Base-by-base conservation (phyloP, 2,888 invertebrate species). In the Epinotia demarniana region DNA sequence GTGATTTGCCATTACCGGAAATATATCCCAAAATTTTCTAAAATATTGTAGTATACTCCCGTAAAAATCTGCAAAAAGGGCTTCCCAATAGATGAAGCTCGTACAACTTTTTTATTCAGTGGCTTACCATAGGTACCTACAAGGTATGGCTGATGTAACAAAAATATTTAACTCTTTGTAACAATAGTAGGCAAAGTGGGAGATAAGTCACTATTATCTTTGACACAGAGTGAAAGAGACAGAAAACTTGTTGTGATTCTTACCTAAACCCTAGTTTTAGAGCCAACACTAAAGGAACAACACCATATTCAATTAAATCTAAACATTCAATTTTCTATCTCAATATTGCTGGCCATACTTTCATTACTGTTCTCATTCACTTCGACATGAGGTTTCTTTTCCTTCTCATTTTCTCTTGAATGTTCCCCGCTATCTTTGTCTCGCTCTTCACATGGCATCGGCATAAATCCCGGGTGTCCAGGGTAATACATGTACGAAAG, bases 341-440 rank as follows among this genome's bases (percentile, higher is more conserved):
- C 94, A 77, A 94, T 94, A 81, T 94, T 94, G 85, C 94, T 94
- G 39, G 92, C 94, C 90, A 94, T 92, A 83, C 94, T 94, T 77
- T 93, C 93, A 80, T 88, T 92, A 77, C 94, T 94, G 77, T 94
- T 93, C 74, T 93, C 94, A 80, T 93, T 92, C 1, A 91, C 75
- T 77, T 90, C 91, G 19, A 90, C 81, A 27, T 83, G 83, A 39
- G 76, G 78, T 82, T 91, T 92, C 62, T 89, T 89, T 57, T 87
- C 86, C 77, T 91, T 90, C 2, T 87, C 86, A 77, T 90, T 90
- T 3, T 82, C 85, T 76, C 85, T 89, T 6, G 86, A 82, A 77
- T 81, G 82, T 78, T 90, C 91, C 1, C 84, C 84, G 16, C 85
- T 85, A 13, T 87, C 84, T 70, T 87, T 86, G 3, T 78, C 76